A percentile compares a stretch with the other conserved stretches of the same genome.
Conservation (phyloP, 1,140 invertebrate genomes). For the Gerris buenoi region DNA sequence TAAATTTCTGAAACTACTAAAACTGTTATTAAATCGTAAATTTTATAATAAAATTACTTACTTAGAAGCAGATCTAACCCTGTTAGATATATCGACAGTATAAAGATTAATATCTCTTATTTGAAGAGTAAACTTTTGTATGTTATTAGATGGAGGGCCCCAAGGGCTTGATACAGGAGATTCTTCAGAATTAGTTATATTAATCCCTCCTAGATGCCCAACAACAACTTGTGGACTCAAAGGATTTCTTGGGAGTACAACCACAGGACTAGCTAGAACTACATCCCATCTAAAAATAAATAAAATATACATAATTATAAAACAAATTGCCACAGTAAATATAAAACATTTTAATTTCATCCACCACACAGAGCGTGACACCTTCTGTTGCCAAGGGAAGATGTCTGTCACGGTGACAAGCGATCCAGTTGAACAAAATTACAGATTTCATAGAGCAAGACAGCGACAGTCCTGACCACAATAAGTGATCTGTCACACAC, state of each 20-base stretch:
- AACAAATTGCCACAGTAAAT: too few relatives aligned
- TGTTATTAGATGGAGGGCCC: conserved; percentile 12
- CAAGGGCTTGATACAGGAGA: conserved; percentile 14
- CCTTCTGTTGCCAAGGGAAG: too few relatives aligned
- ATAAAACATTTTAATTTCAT: background rate
- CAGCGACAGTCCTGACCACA: too few relatives aligned
- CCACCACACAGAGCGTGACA: background rate
- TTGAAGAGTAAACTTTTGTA: conserved; percentile 40
- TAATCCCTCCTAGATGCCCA: conserved; percentile 83
- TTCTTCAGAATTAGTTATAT: conserved; percentile 32
- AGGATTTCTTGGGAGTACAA: conserved; percentile 66
- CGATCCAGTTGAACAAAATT: too few relatives aligned
- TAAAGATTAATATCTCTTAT: conserved; percentile 78
- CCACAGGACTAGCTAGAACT: conserved; percentile 73
- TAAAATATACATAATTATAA: too few relatives aligned
- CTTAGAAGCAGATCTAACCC: conserved; percentile 6
- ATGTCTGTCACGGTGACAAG: too few relatives aligned
- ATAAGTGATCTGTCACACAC: too few relatives aligned
- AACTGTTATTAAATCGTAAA: too few relatives aligned
- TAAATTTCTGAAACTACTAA: too few relatives aligned
- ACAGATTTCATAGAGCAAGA: too few relatives aligned
- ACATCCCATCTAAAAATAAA: conserved; percentile 49
- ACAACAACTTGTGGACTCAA: conserved; percentile 70
- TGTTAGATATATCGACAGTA: conserved; percentile 37
- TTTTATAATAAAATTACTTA: too few relatives aligned